Conservation (phyloP, 2,888 invertebrate genomes). For the Tetropium fuscum region DNA sequence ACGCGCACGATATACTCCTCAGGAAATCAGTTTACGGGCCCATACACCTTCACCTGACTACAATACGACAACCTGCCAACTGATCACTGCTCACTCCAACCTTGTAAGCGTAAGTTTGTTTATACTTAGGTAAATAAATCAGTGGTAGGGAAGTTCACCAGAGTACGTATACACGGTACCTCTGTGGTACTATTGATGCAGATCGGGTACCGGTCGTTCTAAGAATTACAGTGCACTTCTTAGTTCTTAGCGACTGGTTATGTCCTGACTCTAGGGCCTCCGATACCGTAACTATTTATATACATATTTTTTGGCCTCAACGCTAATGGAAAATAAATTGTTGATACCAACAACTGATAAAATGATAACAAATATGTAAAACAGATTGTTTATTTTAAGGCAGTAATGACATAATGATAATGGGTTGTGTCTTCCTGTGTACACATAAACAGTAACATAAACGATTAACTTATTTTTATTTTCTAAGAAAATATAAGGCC, state of each 20-base stretch:
- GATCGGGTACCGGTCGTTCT: not conserved
- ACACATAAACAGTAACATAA: too few species aligned
- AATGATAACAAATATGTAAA: too few species aligned
- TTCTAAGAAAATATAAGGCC: too few species aligned
- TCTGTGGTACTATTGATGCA: not conserved
- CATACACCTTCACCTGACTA: constrained; percentile 5
- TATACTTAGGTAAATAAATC: constrained; percentile 14
- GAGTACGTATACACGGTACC: constrained; percentile 9
- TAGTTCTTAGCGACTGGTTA: not conserved
- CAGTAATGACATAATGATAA: too few species aligned
- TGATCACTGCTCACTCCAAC: constrained; percentile 7
- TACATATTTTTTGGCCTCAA: not conserved
- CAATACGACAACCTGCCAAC: constrained; percentile 15
- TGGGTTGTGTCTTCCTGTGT: too few species aligned
- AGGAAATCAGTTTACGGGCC: not conserved
- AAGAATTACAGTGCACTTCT: not conserved
- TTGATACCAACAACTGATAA: not conserved
- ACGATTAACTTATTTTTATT: too few species aligned
- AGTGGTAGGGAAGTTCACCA: constrained; percentile 11
- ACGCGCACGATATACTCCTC: not conserved
- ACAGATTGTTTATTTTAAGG: too few species aligned
- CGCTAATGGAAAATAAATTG: not conserved
- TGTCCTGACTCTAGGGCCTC: not conserved
- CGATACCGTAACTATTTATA: not conserved
- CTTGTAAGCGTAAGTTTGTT: constrained; percentile 17